These are phyloP conservation scores for Falco concolor DNA, from an alignment of 2,797 vertebrate genomes.

Conservation along the genomic window DNA sequence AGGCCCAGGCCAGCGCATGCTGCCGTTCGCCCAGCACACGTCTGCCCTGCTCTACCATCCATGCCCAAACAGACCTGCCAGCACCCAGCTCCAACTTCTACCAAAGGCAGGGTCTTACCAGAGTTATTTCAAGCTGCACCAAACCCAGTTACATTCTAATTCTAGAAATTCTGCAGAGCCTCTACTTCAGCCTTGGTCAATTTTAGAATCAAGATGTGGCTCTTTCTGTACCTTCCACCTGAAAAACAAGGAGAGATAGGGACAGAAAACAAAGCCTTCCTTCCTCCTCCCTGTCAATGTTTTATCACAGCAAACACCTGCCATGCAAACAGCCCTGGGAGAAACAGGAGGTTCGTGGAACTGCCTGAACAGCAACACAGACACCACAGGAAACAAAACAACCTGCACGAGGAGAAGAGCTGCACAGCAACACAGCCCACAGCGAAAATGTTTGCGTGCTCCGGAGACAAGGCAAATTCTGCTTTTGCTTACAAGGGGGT, in stretches of 20 bases:
- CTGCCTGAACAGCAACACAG: conserved; percentile 59
- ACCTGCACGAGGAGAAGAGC: neutral
- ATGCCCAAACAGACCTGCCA: neutral
- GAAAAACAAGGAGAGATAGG: neutral
- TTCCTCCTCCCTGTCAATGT: conserved; percentile 35
- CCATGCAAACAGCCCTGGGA: conserved; percentile 56
- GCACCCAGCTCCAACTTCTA: neutral
- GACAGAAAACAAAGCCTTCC: neutral
- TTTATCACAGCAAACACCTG: conserved; percentile 67
- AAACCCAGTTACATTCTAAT: neutral
- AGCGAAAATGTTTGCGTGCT: neutral
- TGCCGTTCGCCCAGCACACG: neutral
- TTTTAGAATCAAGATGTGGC: neutral
- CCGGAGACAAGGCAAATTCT: neutral
- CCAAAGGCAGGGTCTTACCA: neutral
- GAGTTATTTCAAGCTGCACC: neutral
- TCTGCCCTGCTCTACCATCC: neutral
- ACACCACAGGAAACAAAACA: conserved; percentile 69
- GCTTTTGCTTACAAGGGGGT: neutral
- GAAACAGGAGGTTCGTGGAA: conserved; percentile 59
- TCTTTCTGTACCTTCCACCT: neutral
- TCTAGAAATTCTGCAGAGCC: neutral
- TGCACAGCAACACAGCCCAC: neutral
- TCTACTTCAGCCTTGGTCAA: neutral
- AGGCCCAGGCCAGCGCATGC: neutral